Base-by-base conservation (phyloP, 2,113 vertebrate genomes). In the Emydura subglobosa region DNA sequence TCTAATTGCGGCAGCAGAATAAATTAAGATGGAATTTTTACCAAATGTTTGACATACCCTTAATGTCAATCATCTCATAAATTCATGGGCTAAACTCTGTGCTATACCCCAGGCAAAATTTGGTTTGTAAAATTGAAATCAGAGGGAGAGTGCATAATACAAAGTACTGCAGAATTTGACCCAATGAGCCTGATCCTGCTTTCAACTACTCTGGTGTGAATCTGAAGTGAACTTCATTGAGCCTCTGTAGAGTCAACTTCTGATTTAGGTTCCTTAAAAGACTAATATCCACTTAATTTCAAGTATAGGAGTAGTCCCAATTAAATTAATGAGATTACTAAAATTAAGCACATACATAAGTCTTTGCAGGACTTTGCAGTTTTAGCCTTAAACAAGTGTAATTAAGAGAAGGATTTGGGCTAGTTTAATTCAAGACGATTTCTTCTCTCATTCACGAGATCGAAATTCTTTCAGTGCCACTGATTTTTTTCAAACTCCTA, bases 361-460 rank as follows among this genome's bases (percentile, higher is more conserved):
- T 83, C 87, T 94, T 91, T 85, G 90, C 79, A 68, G 90, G 53
- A 54, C 94, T 0, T 0, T 4, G 53, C 31, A 68, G 34, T n/a
- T 13, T 68, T 68, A 19, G 72, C 91, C 78, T 53, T 88, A 79
- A 91, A 85, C 22, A 83, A 83, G 90, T 42, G 2, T 25, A 55
- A 80, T 91, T 47, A 24, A 55, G 88, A 93, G 89, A 88, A 87
- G 88, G 91, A 94, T 94, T 86, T 96, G 95, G 85, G 84, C 86
- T 96, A 39, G 31, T 74, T 74, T 74, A 19, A 74, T 74, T 42
- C n/a, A 42, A 22, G 39, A 74, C 10, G 17, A 74, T 16, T 39
- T 90, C 94, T 95, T 96, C 94, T 65, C 55, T 94, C 95, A 84
- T 88, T n/a, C 0, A 0, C 72, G 93, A 91, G 88, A 72, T 82